Evolutionary conservation across 2,113 vertebrate genomes (phyloP), one percentile per base, ranked within the genome.

Genomic region (Cairina moschata): DNA sequence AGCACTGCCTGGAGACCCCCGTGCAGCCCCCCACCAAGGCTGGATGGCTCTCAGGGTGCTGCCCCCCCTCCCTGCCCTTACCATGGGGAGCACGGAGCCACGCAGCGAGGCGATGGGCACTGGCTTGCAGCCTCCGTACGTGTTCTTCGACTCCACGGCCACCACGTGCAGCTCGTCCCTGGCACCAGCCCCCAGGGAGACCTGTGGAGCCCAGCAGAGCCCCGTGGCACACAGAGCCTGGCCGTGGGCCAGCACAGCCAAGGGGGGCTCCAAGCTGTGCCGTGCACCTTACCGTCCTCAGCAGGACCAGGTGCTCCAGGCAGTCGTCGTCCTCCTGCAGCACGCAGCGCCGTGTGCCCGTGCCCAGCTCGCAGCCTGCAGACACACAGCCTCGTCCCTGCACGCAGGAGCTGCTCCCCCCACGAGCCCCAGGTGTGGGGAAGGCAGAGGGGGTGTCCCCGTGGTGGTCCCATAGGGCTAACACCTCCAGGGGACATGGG

Each of bases 81-180:
- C 98, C 97, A 84, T 97, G 76, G 97, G 97, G 48, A 98, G 91
- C 56, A 96, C 65, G 0, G 95, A 96, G 55, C 78, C 66, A 12
- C 91, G 71, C 62, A 98, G 94, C 1, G 96, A 86, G 1, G 89
- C 98, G 4, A 98, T 95, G 20, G 97, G 95, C 31, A 98, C 58
- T 0, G 92, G 97, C n/a, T 42, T 83, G 31, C 5, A 46, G 31
- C 66, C 85, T 12, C 87, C 73, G 0, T 36, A 79, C 15, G 92
- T 79, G 44, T 97, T 97, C 46, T 90, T 94, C 0, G 97, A 95
- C 8, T 96, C 95, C 2, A 97, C 96, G 0, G 97, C 96, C 74
- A 98, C 96, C 60, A 98, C 92, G 26, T 98, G 97, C 83, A 95
- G 92, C 92, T 98, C 97, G 0, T 98, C 97, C 32, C 81, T 20